Base-by-base conservation (phyloP, 1,140 invertebrate species). In the Drosophila nigromelanica region DNA sequence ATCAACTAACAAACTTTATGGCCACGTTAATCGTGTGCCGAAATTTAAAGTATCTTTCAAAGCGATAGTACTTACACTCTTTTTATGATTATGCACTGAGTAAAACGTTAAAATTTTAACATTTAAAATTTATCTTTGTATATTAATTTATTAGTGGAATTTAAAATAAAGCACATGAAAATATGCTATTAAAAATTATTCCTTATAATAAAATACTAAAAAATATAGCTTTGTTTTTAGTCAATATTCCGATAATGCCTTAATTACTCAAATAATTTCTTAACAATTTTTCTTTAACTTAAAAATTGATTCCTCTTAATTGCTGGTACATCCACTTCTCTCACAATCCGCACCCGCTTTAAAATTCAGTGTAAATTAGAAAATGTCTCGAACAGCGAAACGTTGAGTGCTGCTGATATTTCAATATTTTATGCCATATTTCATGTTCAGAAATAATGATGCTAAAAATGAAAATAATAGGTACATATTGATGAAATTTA, bases 401-500 rank as follows among this genome's bases (percentile, higher is more conserved):
- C 39, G 54, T 27, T 33, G 52, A 40, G 3, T 48, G 50, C 50
- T 63, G 33, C 18, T 56, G 40, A 43, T 58, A 45, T 55, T 33
- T 48, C 40, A 15, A n/a, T 48, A 55, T 69, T 69, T 48, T 27
- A 59, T 54, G 61, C 50, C 45, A 86, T 71, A 63, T 89, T 86
- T 89, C 64, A 80, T 77, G 61, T 70, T 71, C 51, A 43, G 68
- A 83, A 89, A 80, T 81, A 87, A 87, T 83, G 85, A 87, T 62
- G 83, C 66, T 62, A 43, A 48, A 66, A 50, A 62, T 58, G 76
- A 64, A 69, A 76, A 89, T 83, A 80, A 80, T 80, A 68, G 72
- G 73, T 69, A 87, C 71, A 75, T 60, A 87, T 83, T 80, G 83
- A 87, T 87, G 83, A 70, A 83, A 87, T 83, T 74, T 83, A 87